These are phyloP conservation scores for Acrossocheilus fasciatus DNA, from an alignment of 2,797 vertebrate genomes.

Conservation along the genomic window DNA sequence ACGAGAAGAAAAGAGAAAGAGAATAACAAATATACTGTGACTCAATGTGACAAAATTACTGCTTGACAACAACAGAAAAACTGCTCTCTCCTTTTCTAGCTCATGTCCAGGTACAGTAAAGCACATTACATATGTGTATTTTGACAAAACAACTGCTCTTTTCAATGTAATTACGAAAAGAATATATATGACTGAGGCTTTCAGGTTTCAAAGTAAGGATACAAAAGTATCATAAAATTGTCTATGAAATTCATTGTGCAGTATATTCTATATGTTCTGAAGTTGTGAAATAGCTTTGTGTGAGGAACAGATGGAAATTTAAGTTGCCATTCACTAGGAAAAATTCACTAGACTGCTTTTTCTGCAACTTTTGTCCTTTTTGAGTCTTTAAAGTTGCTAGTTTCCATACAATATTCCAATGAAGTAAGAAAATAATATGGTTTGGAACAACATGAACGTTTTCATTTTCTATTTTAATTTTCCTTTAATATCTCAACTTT, in stretches of 20 bases:
- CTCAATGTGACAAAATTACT: constrained; percentile 47
- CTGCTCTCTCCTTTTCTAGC: background rate
- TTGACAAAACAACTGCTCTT: constrained; percentile 5
- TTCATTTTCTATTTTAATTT: background rate
- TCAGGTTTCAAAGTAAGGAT: background rate
- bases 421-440: background rate
- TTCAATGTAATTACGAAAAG: background rate
- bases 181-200: background rate
- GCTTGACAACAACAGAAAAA: constrained; percentile 33
- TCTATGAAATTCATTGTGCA: background rate
- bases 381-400: background rate
- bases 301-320: background rate
- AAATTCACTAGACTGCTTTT: background rate
- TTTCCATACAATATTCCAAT: background rate
- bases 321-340: background rate
- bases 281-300: background rate
- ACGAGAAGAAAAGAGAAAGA: constrained; percentile 38
- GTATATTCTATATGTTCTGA: background rate
- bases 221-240: background rate
- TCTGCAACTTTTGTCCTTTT: background rate
- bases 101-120: background rate
- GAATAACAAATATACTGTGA: constrained; percentile 53
- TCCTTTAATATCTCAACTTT: background rate
- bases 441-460: background rate
- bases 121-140: background rate